phyloP scores from a whole-genome alignment of 2,888 invertebrate species.

The Tachina lurida region DNA sequence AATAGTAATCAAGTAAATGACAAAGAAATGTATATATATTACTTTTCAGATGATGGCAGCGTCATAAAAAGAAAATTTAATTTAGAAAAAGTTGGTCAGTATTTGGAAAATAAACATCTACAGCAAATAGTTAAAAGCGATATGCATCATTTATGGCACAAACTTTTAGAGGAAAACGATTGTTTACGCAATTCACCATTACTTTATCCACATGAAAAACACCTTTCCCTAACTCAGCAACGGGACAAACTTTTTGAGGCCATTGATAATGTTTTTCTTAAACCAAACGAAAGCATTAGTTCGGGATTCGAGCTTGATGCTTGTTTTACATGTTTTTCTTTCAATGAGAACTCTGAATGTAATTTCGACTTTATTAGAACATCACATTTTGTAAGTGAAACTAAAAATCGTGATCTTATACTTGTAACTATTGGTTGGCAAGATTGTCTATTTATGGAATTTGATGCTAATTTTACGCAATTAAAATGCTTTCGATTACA shows the following conservation, averaged over 20 bases:
- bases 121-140: conserved; percentile 86
- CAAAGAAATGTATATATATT: neutral
- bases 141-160: conserved; percentile 90
- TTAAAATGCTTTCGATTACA: conserved; percentile 84
- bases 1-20: neutral
- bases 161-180: conserved; percentile 89
- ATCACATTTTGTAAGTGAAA: conserved; percentile 78
- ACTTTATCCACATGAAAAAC: conserved; percentile 89
- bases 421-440: conserved; percentile 77
- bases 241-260: conserved; percentile 88
- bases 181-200: conserved; percentile 88
- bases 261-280: conserved; percentile 87
- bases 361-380: conserved; percentile 74
- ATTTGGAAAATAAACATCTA: conserved; percentile 90
- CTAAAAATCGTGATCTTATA: conserved; percentile 76
- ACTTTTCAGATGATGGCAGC: conserved; percentile 75
- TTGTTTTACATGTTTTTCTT: conserved; percentile 83
- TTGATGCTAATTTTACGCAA: conserved; percentile 79
- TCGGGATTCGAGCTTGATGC: conserved; percentile 85
- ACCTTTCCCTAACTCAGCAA: conserved; percentile 92
- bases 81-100: conserved; percentile 95
- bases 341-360: conserved; percentile 66
- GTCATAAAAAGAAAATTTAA: conserved; percentile 86
- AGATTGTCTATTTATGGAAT: conserved; percentile 80
- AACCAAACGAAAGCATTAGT: conserved; percentile 86